These are phyloP conservation scores for Florisuga fusca DNA, from an alignment of 2,797 vertebrate genomes.

Conservation along the genomic window DNA sequence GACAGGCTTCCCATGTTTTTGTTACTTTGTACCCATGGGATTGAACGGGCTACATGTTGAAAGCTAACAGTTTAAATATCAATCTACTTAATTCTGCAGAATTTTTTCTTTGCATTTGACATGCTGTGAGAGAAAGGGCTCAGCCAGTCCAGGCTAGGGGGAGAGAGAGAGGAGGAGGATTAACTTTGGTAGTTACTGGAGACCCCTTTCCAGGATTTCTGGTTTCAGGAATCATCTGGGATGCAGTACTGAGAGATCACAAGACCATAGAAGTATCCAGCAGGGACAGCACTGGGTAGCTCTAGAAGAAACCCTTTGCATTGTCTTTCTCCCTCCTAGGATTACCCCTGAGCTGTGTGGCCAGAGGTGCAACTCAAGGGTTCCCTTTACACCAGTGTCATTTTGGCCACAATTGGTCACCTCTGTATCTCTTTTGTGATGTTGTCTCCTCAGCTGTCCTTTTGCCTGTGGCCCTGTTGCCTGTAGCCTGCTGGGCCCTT, in stretches of 20 bases:
- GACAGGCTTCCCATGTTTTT: neutral
- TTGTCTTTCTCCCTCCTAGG: neutral
- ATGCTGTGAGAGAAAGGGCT: neutral
- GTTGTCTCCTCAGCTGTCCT: neutral
- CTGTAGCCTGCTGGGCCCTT: neutral
- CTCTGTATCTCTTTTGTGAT: neutral
- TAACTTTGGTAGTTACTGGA: neutral
- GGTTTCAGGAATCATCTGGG: neutral
- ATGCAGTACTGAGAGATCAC: neutral
- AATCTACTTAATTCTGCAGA: neutral
- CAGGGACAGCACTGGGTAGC: neutral
- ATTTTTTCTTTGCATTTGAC: neutral
- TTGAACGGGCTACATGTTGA: neutral
- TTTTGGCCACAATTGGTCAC: neutral
- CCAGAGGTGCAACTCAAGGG: neutral
- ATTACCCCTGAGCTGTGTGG: neutral
- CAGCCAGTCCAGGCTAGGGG: neutral
- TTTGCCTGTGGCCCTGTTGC: too few species aligned
- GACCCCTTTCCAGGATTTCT: neutral
- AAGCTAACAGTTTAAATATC: neutral
- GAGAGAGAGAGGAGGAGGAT: neutral
- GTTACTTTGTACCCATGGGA: neutral
- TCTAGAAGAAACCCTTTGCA: neutral
- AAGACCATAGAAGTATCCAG: neutral
- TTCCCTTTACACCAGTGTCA: neutral